phyloP scores from a whole-genome alignment of 2,888 invertebrate genomes.

The Himalopsyche japonica region DNA sequence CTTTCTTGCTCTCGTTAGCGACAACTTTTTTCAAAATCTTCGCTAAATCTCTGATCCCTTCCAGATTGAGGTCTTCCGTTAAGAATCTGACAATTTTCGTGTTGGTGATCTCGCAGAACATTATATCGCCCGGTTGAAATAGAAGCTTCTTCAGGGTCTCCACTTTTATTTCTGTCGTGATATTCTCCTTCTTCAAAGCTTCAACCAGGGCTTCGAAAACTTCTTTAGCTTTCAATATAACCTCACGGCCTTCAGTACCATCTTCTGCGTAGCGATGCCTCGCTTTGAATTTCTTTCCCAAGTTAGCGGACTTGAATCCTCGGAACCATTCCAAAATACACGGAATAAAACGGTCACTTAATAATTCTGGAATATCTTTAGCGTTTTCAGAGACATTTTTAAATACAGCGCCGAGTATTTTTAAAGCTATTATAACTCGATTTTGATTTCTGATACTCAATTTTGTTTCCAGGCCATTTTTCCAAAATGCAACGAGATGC shows the following conservation, averaged over 20 bases:
- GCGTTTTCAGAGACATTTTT: slow-evolving; percentile 54
- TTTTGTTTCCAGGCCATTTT: slow-evolving; percentile 54
- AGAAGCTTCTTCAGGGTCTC: slow-evolving; percentile 66
- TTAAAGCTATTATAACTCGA: slow-evolving; percentile 63
- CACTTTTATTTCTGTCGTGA: slow-evolving; percentile 59
- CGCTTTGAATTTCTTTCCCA: slow-evolving; percentile 54
- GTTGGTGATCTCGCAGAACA: slow-evolving; percentile 73
- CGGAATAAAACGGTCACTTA: slow-evolving; percentile 68
- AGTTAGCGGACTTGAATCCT: slow-evolving; percentile 60
- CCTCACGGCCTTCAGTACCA: slow-evolving; percentile 54
- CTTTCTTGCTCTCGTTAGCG: slow-evolving; percentile 59
- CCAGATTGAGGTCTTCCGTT: slow-evolving; percentile 61
- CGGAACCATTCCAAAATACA: slow-evolving; percentile 67
- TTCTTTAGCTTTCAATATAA: slow-evolving; percentile 62
- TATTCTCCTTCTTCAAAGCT: slow-evolving; percentile 55
- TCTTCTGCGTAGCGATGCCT: slow-evolving; percentile 46
- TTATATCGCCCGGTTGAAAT: slow-evolving; percentile 71
- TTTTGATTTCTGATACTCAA: slow-evolving; percentile 58
- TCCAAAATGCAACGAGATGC: slow-evolving; percentile 62
- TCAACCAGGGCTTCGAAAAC: slow-evolving; percentile 58
- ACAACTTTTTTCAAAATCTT: slow-evolving; percentile 66
- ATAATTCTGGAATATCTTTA: slow-evolving; percentile 58
- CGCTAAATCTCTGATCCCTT: slow-evolving; percentile 67
- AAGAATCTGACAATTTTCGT: slow-evolving; percentile 67
- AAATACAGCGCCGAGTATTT: slow-evolving; percentile 63